These are phyloP conservation scores for Pocillopora meandrina DNA, from an alignment of 92 coral and sea anemone genomes.

Conservation along the genomic window DNA sequence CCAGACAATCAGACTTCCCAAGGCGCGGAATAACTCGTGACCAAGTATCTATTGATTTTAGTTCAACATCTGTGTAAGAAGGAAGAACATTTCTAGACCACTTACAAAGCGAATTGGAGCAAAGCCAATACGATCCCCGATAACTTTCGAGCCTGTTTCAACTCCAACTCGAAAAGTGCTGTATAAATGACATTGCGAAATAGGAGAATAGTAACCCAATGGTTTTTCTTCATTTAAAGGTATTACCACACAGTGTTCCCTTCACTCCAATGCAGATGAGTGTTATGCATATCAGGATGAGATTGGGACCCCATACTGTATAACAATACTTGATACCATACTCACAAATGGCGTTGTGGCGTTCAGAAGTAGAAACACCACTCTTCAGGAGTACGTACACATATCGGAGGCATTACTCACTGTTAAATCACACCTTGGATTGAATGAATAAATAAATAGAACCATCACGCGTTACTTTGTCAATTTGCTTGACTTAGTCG, in stretches of 20 bases:
- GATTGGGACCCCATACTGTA: constrained; percentile 91
- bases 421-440: constrained; percentile 71
- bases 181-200: too few species aligned
- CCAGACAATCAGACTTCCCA: too few species aligned
- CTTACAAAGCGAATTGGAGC: too few species aligned
- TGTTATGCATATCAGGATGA: constrained; percentile 78
- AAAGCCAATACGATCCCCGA: too few species aligned
- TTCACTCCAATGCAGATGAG: constrained; percentile 38
- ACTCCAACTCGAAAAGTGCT: too few species aligned
- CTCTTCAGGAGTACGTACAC: constrained; percentile 87
- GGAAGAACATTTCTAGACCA: too few species aligned
- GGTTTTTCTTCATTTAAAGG: constrained; percentile 50
- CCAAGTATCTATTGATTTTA: too few species aligned
- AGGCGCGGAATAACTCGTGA: too few species aligned
- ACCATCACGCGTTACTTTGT: neutral
- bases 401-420: constrained; percentile 88
- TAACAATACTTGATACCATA: constrained; percentile 78
- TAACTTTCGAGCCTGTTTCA: too few species aligned
- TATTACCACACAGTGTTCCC: constrained; percentile 54
- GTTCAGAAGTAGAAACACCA: constrained; percentile 87
- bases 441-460: neutral
- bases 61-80: too few species aligned
- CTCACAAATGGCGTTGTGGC: constrained; percentile 86
- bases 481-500: neutral
- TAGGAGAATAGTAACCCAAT: too few species aligned